A percentile compares a stretch with the other conserved stretches of the same genome.
These are phyloP conservation scores for Meriones psammophilus DNA, from an alignment of 2,797 vertebrate species.

Conservation along the genomic window DNA sequence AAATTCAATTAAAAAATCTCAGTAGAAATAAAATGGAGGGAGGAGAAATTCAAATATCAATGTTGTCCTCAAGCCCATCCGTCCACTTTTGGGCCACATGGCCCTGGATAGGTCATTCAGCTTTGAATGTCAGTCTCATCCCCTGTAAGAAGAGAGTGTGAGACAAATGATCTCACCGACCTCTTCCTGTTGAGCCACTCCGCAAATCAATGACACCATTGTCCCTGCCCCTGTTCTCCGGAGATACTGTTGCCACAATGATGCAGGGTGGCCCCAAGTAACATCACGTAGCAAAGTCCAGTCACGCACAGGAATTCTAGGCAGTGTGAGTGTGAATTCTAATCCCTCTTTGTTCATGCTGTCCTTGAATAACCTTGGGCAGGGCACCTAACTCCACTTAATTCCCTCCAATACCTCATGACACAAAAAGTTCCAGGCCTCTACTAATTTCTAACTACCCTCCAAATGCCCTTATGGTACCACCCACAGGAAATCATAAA, in stretches of 20 bases:
- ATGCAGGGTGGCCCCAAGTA: slow-evolving; percentile 55
- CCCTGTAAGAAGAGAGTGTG: slow-evolving; percentile 26
- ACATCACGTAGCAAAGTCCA: slow-evolving; percentile 66
- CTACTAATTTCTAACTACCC: slow-evolving; percentile 16
- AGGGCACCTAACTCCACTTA: slow-evolving; percentile 30
- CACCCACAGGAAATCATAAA: background rate
- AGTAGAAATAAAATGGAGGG: background rate
- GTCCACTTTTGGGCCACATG: background rate
- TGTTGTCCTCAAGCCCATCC: background rate
- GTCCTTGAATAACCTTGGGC: slow-evolving; percentile 74
- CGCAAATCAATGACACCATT: slow-evolving; percentile 17
- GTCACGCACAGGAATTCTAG: slow-evolving; percentile 80
- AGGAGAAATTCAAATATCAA: background rate
- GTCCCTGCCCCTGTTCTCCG: slow-evolving; percentile 27
- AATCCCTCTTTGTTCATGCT: slow-evolving; percentile 63
- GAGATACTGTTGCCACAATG: slow-evolving; percentile 68
- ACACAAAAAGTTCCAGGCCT: slow-evolving; percentile 42
- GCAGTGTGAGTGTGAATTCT: slow-evolving; percentile 81
- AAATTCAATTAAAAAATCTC: background rate
- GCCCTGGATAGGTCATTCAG: background rate
- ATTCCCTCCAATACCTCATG: slow-evolving; percentile 26
- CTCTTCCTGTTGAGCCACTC: background rate
- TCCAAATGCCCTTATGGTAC: slow-evolving; percentile 34
- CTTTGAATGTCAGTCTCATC: background rate
- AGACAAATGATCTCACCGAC: background rate